phyloP scores from a whole-genome alignment of 1,140 invertebrate genomes.

The Eueides isabella region DNA sequence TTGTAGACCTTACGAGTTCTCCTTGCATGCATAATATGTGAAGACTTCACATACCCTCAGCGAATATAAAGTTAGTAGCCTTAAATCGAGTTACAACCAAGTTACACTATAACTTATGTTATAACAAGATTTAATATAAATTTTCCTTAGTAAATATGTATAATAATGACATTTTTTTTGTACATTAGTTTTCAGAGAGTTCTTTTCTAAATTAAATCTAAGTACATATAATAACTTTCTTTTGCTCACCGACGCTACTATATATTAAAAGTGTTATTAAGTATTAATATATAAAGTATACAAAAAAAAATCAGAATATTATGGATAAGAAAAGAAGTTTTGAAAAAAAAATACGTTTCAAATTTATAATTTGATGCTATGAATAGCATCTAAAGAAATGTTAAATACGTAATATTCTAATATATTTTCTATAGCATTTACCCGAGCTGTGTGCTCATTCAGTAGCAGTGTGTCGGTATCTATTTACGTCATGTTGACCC shows the following conservation, averaged over 20 bases:
- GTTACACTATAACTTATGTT: constrained; percentile 24
- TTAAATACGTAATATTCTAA: neutral
- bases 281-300: no score
- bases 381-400: neutral
- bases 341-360: no score
- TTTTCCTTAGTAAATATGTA: no score
- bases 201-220: no score
- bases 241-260: no score
- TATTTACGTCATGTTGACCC: constrained; percentile 19
- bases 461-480: constrained; percentile 1
- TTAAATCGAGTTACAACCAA: constrained; percentile 24
- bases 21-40: constrained; percentile 64
- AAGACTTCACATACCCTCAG: constrained; percentile 61
- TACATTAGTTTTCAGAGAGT: no score
- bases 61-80: constrained; percentile 68
- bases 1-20: constrained; percentile 59
- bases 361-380: neutral
- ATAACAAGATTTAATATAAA: neutral
- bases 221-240: no score
- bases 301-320: no score
- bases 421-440: constrained; percentile 4
- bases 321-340: no score
- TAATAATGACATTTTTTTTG: no score
- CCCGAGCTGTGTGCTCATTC: neutral
- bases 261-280: no score